Evolutionary conservation across 2,113 vertebrate genomes (phyloP).

Genomic region (Callithrix jacchus): DNA sequence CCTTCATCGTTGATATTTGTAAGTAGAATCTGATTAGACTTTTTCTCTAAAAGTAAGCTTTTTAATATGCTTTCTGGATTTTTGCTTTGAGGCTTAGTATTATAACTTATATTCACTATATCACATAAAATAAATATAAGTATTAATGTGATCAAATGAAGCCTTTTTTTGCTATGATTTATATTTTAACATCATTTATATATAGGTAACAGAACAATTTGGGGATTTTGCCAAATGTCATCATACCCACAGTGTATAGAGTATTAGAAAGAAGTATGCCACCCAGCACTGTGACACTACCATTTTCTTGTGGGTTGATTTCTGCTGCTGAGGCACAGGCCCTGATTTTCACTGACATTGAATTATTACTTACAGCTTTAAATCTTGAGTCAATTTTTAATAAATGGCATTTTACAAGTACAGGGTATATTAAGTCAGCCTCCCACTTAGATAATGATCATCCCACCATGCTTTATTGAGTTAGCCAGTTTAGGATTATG

Average conservation of each 20-base stretch:
- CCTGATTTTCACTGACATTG: conserved; percentile 41
- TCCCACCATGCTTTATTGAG: conserved; percentile 22
- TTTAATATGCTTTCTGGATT: neutral
- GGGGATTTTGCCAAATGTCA: neutral
- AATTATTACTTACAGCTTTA: conserved; percentile 59
- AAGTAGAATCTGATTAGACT: neutral
- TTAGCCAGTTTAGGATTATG: neutral
- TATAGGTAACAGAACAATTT: neutral
- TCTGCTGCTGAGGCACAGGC: neutral
- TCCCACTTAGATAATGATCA: conserved; percentile 39
- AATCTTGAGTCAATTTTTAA: conserved; percentile 60
- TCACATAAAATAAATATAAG: neutral
- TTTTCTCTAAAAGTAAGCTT: neutral
- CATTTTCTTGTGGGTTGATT: neutral
- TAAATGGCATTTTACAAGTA: conserved; percentile 54
- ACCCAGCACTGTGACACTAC: neutral
- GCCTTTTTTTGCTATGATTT: neutral
- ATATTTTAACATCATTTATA: neutral
- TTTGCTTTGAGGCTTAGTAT: neutral
- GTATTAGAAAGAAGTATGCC: neutral
- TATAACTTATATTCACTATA: neutral
- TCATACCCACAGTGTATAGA: neutral
- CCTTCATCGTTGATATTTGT: neutral
- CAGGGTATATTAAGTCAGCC: conserved; percentile 15
- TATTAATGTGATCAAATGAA: neutral